Evolutionary conservation across 2,113 vertebrate genomes (phyloP), one percentile per base, ranked within the genome.

Genomic region (Naja naja): DNA sequence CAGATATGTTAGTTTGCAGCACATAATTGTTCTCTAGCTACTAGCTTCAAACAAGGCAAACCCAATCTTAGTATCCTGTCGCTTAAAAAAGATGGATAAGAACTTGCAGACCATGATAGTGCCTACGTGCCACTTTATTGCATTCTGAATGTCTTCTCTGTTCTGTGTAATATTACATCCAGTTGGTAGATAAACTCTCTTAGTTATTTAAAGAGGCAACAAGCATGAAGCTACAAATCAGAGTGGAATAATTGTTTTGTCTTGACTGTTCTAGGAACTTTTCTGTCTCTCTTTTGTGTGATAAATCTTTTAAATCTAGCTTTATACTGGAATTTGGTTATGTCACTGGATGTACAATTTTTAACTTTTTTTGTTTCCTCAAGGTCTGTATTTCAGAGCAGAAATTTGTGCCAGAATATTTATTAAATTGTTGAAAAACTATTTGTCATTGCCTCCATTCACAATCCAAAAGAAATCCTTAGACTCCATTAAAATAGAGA

Each of bases 1-100:
- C 99, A 96, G 99, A 99, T 5, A 99, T 99, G 95, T 98, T 99
- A 5, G 97, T 98, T 93, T 99, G 99, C 94, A 98, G 97, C 97
- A 99, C 99, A 90, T 99, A 98, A 97, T 0, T 6, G 52, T 3
- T 45, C 0, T 1, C 9, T 16, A 45, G 2, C 39, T 55, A 92
- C 93, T 93, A 93, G 85, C 93, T 94, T 88, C 95, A 90, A 89
- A 49, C 20, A 58, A 64, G 23, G 10, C 14, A 60, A 96, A 95
- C 90, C 56, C 12, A 25, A n/a, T 16, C 45, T 55, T 91, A 34
- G 34, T 0, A 0, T 95, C 53, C 34, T 54, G 90, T 92, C 56
- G 86, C 92, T 96, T 60, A 94, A 95, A 95, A n/a, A 94, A 94
- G 90, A 90, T 93, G 94, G 94, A 95, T 94, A 94, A 94, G 56